These are phyloP conservation scores for Megaceryle maxima DNA, from an alignment of 2,113 vertebrate species.

Conservation along the genomic window DNA sequence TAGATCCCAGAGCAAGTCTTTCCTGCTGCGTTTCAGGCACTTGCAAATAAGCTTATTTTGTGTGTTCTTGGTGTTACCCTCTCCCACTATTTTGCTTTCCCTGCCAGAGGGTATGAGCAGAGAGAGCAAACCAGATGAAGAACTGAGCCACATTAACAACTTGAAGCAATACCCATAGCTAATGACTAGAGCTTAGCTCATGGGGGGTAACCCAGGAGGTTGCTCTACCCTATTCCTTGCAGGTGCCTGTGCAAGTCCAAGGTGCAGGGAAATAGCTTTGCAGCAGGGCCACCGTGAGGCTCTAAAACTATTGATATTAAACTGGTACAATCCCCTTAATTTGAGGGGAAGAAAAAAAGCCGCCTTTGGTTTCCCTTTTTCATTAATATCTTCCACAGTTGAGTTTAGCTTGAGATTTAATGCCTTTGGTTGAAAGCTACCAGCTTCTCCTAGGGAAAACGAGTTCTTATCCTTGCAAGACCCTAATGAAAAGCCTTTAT, in stretches of 20 bases:
- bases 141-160: not conserved
- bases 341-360: accelerated
- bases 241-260: not conserved
- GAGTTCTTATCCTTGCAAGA: not conserved
- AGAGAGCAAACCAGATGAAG: not conserved
- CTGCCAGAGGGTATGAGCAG: not conserved
- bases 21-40: not conserved
- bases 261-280: not conserved
- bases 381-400: not conserved
- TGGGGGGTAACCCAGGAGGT: accelerated
- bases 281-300: not conserved
- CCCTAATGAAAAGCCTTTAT: not conserved
- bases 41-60: not conserved
- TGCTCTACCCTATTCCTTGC: not conserved
- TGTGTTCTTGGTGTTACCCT: not conserved
- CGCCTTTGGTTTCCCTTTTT: not conserved
- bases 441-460: not conserved
- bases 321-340: not conserved
- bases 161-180: accelerated
- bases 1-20: not conserved
- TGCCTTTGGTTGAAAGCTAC: not conserved
- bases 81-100: not conserved
- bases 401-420: not conserved
- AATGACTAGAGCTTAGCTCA: not conserved
- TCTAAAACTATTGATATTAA: not conserved